phyloP scores from a whole-genome alignment of 2,113 vertebrate genomes.

The Heterocephalus glaber region DNA sequence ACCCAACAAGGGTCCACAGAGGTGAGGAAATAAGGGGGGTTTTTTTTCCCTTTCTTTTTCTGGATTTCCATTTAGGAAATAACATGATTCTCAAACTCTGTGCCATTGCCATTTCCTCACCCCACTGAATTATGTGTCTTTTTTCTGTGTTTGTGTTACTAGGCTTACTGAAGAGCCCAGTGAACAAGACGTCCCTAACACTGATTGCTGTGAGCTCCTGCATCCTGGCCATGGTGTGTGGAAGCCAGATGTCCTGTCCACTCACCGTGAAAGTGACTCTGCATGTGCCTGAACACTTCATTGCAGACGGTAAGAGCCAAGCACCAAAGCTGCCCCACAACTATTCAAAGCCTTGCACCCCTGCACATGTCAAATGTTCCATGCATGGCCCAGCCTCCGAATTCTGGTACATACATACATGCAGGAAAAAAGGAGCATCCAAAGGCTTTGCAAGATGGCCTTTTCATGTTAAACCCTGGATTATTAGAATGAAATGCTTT shows the following conservation, averaged over 20 bases:
- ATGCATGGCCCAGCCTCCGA: neutral
- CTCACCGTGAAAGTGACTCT: slow-evolving; percentile 97
- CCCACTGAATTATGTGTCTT: neutral
- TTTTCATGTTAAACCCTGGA: neutral
- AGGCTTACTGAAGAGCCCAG: slow-evolving; percentile 95
- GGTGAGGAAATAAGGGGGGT: neutral
- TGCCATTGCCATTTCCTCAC: neutral
- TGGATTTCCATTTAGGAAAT: neutral
- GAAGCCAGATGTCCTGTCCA: slow-evolving; percentile 95
- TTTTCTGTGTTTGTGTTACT: slow-evolving; percentile 47
- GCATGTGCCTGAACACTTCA: slow-evolving; percentile 98
- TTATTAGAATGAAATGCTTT: slow-evolving; percentile 7
- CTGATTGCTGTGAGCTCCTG: slow-evolving; percentile 97
- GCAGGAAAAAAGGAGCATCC: too few relatives aligned
- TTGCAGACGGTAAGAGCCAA: slow-evolving; percentile 94
- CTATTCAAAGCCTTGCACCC: neutral
- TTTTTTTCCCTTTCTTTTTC: neutral
- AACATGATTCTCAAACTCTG: neutral
- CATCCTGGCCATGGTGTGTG: slow-evolving; percentile 95
- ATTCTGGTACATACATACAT: neutral
- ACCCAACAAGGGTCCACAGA: neutral
- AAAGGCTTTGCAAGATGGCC: neutral
- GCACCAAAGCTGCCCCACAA: rapidly evolving
- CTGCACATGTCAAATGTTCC: neutral
- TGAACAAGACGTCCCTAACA: slow-evolving; percentile 96